Evolutionary conservation across 2,797 vertebrate genomes (phyloP).

Genomic region (Scolopax rusticola): DNA sequence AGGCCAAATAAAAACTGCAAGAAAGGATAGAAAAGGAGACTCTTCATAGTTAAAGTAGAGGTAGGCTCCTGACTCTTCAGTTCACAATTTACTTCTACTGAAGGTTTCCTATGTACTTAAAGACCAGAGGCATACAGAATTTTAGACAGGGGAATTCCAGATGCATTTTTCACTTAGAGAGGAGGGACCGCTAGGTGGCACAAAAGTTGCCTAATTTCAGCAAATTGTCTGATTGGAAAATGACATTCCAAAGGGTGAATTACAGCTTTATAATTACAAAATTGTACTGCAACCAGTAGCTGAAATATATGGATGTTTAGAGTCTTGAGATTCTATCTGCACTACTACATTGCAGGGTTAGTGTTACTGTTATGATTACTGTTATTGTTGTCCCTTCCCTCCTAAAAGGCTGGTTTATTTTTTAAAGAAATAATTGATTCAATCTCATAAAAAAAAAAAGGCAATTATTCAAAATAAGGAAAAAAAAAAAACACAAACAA

Average conservation of each 20-base stretch:
- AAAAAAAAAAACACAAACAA: not conserved
- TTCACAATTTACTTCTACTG: not conserved
- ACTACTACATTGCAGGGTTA: not conserved
- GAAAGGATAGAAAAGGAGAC: not conserved
- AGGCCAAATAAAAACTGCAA: not conserved
- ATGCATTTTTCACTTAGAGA: not conserved
- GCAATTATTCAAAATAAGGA: not conserved
- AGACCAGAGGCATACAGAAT: not conserved
- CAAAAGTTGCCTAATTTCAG: conserved; percentile 35
- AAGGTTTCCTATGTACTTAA: not conserved
- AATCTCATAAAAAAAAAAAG: not conserved
- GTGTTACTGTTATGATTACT: not conserved
- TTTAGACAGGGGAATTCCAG: not conserved
- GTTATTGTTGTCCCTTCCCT: not conserved
- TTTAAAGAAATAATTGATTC: not conserved
- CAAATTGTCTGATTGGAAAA: not conserved
- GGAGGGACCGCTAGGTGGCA: conserved; percentile 68
- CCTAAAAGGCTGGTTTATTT: not conserved
- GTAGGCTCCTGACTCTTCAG: not conserved
- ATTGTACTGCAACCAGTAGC: not conserved
- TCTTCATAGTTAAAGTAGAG: not conserved
- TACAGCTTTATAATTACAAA: not conserved
- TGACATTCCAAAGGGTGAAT: not conserved
- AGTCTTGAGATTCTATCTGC: not conserved
- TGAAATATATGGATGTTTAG: not conserved